Conservation (phyloP, 2,113 vertebrate species). For the Loxodonta africana region DNA sequence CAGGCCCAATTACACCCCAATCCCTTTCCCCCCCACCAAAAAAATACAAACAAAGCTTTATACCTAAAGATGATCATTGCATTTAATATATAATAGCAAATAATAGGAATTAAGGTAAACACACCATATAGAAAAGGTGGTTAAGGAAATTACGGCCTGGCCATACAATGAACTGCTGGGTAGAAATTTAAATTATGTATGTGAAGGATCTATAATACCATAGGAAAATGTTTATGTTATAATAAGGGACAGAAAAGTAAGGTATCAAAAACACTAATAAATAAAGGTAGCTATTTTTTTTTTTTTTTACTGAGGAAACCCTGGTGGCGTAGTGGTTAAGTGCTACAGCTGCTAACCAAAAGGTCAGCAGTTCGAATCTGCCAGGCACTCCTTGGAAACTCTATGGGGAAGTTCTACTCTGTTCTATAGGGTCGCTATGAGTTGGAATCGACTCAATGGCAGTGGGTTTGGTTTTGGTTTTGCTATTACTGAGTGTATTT, state of each 20-base stretch:
- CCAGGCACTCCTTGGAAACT: too few relatives aligned
- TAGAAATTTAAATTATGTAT: constrained; percentile 24
- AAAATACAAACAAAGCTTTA: background rate
- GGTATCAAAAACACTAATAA: background rate
- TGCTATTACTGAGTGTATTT: background rate
- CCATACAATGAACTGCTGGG: background rate
- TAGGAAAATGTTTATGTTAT: background rate
- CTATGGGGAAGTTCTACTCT: too few relatives aligned
- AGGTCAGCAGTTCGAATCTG: too few relatives aligned
- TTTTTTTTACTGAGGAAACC: too few relatives aligned
- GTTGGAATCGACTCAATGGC: too few relatives aligned
- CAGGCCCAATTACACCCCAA: background rate
- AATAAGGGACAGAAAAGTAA: constrained; percentile 45
- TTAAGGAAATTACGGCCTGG: constrained; percentile 23
- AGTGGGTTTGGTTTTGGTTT: too few relatives aligned
- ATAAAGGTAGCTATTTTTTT: background rate
- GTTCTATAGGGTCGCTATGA: too few relatives aligned
- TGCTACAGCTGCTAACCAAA: too few relatives aligned
- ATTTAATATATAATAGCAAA: constrained; percentile 13
- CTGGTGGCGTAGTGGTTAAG: too few relatives aligned
- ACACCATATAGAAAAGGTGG: background rate
- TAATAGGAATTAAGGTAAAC: background rate
- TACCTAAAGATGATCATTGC: background rate
- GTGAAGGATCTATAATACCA: background rate
- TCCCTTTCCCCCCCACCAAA: background rate